Conservation (phyloP, 2,888 invertebrate species). For the Carcina quercana region DNA sequence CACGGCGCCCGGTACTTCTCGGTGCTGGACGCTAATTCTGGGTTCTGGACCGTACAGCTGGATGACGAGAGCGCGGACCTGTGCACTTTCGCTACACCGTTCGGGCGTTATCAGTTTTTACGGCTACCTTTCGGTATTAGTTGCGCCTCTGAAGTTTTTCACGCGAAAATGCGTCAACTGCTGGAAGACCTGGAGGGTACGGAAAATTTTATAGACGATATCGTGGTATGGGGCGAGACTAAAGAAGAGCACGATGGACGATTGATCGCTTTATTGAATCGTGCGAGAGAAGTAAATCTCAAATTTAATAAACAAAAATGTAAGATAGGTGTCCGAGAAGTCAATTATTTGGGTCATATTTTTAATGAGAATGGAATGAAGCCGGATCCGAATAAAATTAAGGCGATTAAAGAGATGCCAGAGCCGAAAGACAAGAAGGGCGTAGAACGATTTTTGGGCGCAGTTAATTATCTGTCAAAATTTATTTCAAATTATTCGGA, state of each 20-base stretch:
- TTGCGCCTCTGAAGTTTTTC: constrained; percentile 13
- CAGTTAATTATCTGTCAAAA: constrained; percentile 14
- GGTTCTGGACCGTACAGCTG: constrained; percentile 18
- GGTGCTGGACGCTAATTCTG: constrained; percentile 17
- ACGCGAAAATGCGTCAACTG: constrained; percentile 12
- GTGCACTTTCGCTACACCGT: constrained; percentile 19
- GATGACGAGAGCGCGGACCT: constrained; percentile 18
- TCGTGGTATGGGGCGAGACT: constrained; percentile 6
- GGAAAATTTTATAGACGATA: constrained; percentile 11
- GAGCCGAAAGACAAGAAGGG: constrained; percentile 5
- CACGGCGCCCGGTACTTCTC: constrained; percentile 12
- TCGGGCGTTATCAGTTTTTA: constrained; percentile 17
- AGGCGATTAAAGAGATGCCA: constrained; percentile 9
- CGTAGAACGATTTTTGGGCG: constrained; percentile 17
- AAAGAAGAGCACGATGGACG: constrained; percentile 13
- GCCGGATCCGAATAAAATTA: constrained; percentile 7
- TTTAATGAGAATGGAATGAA: constrained; percentile 5
- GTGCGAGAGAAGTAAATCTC: constrained; percentile 11
- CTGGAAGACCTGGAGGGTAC: constrained; percentile 5
- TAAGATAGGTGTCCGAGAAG: constrained; percentile 7
- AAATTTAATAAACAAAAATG: constrained; percentile 16
- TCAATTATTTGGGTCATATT: constrained; percentile 8
- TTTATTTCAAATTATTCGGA: constrained; percentile 15
- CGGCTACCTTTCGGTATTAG: constrained; percentile 18
- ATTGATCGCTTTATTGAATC: constrained; percentile 7